phyloP scores from a whole-genome alignment of 2,797 vertebrate genomes.

The Myotis myotis region DNA sequence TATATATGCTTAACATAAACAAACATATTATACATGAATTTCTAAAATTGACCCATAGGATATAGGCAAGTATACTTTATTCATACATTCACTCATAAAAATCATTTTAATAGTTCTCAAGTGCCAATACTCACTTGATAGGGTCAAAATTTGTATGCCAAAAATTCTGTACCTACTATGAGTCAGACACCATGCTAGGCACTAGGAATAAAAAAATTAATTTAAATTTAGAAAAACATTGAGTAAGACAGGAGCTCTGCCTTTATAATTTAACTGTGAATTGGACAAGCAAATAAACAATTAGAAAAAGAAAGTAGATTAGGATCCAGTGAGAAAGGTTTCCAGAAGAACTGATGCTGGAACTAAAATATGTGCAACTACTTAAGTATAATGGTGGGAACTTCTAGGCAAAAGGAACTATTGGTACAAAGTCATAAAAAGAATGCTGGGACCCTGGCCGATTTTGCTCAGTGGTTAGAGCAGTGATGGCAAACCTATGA shows the following conservation, averaged over 20 bases:
- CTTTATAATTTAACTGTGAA: not conserved
- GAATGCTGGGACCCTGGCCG: too few species aligned
- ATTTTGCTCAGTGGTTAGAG: too few species aligned
- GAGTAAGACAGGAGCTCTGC: not conserved
- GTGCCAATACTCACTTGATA: not conserved
- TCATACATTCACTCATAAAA: not conserved
- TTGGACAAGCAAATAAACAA: not conserved
- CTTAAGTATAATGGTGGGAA: not conserved
- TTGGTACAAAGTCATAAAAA: not conserved
- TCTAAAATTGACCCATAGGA: conserved; percentile 15
- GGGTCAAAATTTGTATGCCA: not conserved
- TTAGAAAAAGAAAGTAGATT: not conserved
- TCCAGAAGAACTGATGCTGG: not conserved
- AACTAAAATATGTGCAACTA: not conserved
- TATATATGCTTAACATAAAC: not conserved
- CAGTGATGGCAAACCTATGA: too few species aligned
- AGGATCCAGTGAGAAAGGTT: not conserved
- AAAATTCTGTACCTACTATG: not conserved
- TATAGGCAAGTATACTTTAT: not conserved
- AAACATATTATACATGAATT: not conserved
- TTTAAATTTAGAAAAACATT: not conserved
- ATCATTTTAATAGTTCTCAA: not conserved
- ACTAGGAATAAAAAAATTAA: not conserved
- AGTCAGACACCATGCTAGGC: not conserved
- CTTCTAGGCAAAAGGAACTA: not conserved